Base-by-base conservation (phyloP, 2,888 invertebrate genomes). In the Perizoma affinitatum region DNA sequence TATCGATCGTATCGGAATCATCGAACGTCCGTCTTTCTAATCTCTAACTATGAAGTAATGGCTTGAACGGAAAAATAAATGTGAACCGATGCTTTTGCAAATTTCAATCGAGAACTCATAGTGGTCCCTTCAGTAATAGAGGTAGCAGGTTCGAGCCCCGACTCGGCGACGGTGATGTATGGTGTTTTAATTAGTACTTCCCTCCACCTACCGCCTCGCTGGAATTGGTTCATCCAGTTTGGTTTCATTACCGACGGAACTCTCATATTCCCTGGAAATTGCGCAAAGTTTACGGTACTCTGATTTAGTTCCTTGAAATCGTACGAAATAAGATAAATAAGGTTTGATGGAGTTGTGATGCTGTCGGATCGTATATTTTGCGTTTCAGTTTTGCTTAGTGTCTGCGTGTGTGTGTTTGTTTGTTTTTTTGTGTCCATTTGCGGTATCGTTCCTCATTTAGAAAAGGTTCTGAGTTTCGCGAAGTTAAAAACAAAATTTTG, bases 171-270 rank as follows among this genome's bases (percentile, higher is more conserved):
- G 71, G 80, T 90, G 90, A 90, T 88, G 84, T 86, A 91, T 85
- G 83, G 83, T 73, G 83, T 86, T 91, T 91, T 90, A 91, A 91
- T 91, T 87, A 88, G 87, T 82, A 86, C 85, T 88, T 90, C 89
- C 90, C 75, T 73, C 55, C 67, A 55, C 61, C 61, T 53, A 56
- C 61, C 64, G 56, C 59, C 61, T 63, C 53, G 58, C 47, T 54
- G 49, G 63, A 63, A 63, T 63, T 60, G 60, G 59, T 55, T 35
- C 47, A 44, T 58, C 42, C 53, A 52, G 45, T 54, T 50, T 54
- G 40, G 34, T 58, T 49, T 54, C 49, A 54, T 54, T 57, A 57
- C 43, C 7, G 48, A 48, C 36, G 47, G 50, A 56, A 6, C 5
- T 6, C 11, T 38, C 48, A 34, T 36, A 45, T 44, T 56, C 38